Evolutionary conservation across 2,888 invertebrate species (phyloP).

Genomic region (Smittia aterrima): DNA sequence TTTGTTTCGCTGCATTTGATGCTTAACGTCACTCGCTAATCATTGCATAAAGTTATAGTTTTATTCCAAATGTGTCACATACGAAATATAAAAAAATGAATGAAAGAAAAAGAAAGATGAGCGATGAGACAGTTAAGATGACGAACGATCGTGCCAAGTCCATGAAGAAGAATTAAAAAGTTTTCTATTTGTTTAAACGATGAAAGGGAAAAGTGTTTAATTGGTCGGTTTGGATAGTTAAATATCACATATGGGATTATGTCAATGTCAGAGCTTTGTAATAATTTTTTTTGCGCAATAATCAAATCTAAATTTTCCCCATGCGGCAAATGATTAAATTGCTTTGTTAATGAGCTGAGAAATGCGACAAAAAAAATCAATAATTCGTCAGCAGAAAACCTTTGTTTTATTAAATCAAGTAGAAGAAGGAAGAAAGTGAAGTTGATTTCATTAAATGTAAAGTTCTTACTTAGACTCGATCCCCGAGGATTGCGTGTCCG

Average conservation of each 20-base stretch:
- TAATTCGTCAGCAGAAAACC: slow-evolving; percentile 5
- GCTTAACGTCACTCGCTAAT: not conserved
- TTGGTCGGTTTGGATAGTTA: not conserved
- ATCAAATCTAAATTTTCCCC: not conserved
- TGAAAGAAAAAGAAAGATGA: not conserved
- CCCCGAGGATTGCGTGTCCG: not conserved
- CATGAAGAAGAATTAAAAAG: not conserved
- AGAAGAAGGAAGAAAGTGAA: not conserved
- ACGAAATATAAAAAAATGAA: not conserved
- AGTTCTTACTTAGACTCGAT: not conserved
- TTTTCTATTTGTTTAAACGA: slow-evolving; percentile 2
- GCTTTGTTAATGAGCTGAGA: not conserved
- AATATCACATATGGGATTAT: slow-evolving; percentile 19
- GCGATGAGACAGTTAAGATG: no score
- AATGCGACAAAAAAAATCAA: slow-evolving; percentile 13
- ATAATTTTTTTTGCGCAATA: not conserved
- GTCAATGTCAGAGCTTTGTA: slow-evolving; percentile 11
- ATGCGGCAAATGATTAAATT: not conserved
- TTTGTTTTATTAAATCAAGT: slow-evolving; percentile 8
- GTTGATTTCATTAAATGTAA: not conserved
- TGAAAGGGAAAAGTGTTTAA: slow-evolving; percentile 5
- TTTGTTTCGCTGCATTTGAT: not conserved
- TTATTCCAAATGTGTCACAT: not conserved
- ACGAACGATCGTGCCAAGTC: not conserved
- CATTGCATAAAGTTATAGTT: not conserved